phyloP scores from a whole-genome alignment of 2,113 vertebrate species.

The Neogobius melanostomus region DNA sequence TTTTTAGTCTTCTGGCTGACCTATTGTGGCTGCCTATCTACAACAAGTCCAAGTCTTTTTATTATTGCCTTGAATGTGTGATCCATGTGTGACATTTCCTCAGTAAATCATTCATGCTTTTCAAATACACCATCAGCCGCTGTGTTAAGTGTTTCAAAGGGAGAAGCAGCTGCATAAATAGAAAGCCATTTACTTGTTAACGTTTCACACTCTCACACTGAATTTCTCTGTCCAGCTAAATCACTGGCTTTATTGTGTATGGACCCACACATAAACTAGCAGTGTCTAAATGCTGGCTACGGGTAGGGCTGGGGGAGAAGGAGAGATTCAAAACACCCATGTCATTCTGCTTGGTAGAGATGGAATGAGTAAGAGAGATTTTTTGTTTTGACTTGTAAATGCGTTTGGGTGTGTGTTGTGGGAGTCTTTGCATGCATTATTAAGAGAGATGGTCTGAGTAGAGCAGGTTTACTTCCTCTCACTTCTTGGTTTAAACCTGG shows the following conservation, averaged over 20 bases:
- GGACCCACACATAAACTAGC: slow-evolving; percentile 36
- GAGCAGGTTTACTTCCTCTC: not conserved
- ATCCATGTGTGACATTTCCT: slow-evolving; percentile 7
- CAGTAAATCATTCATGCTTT: not conserved
- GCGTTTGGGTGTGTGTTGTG: slow-evolving; percentile 8
- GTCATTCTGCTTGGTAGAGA: slow-evolving; percentile 19
- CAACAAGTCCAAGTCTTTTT: not conserved
- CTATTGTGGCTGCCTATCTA: not conserved
- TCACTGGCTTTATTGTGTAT: slow-evolving; percentile 58
- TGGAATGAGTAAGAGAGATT: not conserved
- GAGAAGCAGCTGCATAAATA: slow-evolving; percentile 14
- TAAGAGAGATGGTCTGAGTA: not conserved
- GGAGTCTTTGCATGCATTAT: slow-evolving; percentile 14
- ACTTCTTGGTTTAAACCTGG: no score
- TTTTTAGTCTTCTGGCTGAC: not conserved
- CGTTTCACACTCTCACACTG: slow-evolving; percentile 41
- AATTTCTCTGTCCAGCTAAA: slow-evolving; percentile 45
- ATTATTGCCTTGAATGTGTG: not conserved
- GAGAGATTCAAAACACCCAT: slow-evolving; percentile 29
- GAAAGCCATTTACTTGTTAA: slow-evolving; percentile 10
- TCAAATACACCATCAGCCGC: not conserved
- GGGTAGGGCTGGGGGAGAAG: slow-evolving; percentile 1
- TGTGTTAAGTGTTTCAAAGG: not conserved
- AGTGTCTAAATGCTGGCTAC: slow-evolving; percentile 47
- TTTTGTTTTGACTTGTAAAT: slow-evolving; percentile 59